Evolutionary conservation across 2,113 vertebrate genomes (phyloP).

Genomic region (Sylvia atricapilla): DNA sequence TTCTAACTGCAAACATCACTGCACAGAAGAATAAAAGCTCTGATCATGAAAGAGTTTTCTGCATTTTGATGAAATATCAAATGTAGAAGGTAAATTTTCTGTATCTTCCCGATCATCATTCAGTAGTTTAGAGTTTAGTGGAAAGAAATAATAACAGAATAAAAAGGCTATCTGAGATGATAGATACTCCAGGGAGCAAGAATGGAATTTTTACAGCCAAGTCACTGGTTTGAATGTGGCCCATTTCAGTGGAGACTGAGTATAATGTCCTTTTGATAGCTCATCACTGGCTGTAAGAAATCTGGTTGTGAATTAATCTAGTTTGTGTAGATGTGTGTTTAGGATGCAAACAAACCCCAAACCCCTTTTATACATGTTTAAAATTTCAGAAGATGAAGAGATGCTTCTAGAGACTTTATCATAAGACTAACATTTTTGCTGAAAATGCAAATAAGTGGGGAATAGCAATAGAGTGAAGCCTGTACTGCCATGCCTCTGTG

Average conservation of each 20-base stretch:
- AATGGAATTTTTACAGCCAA: not conserved
- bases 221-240: not conserved
- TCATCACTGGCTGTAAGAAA: not conserved
- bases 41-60: not conserved
- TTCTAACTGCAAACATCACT: slow-evolving; percentile 15
- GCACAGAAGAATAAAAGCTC: not conserved
- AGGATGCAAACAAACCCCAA: not conserved
- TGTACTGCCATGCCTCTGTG: not conserved
- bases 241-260: not conserved
- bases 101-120: not conserved
- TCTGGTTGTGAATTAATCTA: not conserved
- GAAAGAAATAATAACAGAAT: slow-evolving; percentile 4
- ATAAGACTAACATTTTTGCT: not conserved
- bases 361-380: not conserved
- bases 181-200: not conserved
- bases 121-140: not conserved
- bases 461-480: not conserved
- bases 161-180: not conserved
- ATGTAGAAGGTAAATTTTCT: slow-evolving; percentile 39
- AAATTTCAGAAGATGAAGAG: not conserved
- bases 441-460: not conserved
- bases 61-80: slow-evolving; percentile 48
- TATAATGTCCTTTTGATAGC: not conserved
- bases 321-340: not conserved
- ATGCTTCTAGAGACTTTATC: not conserved